phyloP scores from a whole-genome alignment of 2,113 vertebrate genomes.

The Nannospalax galili region DNA sequence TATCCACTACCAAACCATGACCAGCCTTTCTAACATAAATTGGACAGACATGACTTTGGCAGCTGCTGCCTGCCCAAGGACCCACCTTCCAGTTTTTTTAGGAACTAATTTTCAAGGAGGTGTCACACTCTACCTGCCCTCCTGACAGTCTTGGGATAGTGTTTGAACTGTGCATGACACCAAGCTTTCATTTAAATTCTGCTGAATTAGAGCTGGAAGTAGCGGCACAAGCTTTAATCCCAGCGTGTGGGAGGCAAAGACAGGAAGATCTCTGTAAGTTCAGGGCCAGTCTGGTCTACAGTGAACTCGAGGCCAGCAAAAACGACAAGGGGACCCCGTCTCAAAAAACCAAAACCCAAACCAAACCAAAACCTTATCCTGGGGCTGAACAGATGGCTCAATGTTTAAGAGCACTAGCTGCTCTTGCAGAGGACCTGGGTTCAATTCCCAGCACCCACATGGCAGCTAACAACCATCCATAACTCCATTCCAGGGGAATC shows the following conservation, averaged over 20 bases:
- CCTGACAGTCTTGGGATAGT: not conserved
- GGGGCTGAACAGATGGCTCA: too few species aligned
- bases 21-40: not conserved
- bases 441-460: too few species aligned
- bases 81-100: not conserved
- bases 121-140: not conserved
- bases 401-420: too few species aligned
- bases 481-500: too few species aligned
- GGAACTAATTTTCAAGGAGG: not conserved
- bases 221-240: not conserved
- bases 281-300: not conserved
- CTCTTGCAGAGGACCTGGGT: too few species aligned
- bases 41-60: too few species aligned
- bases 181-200: not conserved
- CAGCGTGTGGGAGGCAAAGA: not conserved
- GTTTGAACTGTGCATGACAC: not conserved
- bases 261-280: not conserved
- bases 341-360: not conserved
- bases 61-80: not conserved
- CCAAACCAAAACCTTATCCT: too few species aligned
- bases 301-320: not conserved
- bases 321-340: not conserved
- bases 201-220: not conserved
- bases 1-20: not conserved
- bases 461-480: too few species aligned